Base-by-base conservation (phyloP, 1,140 invertebrate species). In the Palaemon carinicauda region DNA sequence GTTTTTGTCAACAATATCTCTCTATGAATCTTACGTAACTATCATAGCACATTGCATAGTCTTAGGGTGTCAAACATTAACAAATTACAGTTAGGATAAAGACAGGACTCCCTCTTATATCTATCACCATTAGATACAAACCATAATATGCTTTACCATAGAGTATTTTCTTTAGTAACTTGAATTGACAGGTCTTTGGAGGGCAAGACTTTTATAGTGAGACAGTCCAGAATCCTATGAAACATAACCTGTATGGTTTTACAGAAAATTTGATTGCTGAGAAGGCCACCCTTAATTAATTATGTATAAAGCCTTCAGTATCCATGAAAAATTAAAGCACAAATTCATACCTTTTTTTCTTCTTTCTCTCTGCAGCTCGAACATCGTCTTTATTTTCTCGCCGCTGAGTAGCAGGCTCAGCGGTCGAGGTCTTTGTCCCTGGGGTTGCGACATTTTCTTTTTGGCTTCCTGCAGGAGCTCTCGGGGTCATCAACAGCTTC, bases 401-500 rank as follows among this genome's bases (percentile, higher is more conserved):
- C 5, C 75, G 77, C 69, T 87, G 78, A 27, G 87, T 82, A 71
- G 82, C 15, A 14, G 87, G 77, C 77, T 89, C 87, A 50, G 86
- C 52, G 80, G 73, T 80, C 21, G 89, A 79, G 27, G 89, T 71
- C 29, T 89, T 88, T 19, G 84, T 71, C 15, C 90, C 88, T n/a
- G 88, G 80, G 27, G 82, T 80, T 60, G 87, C 69, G 19, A 65
- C 81, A 71, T 87, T 87, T 77, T 80, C 84, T 31, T 85, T 82
- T 17, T 90, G 80, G 56, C 89, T 73, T 15, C 88, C 56, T 24
- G 87, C 85, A 27, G 88, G 89, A 69, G 90, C 90, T 75, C 97
- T 93, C 0, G 98, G 98, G 0, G 98, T 99, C 96, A 98, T 98
- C 82, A 99, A 92, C 17, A 99, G 92, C 91, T 98, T 98, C 33